A percentile compares a stretch with the other conserved stretches of the same genome.
Conservation (phyloP, 2,797 vertebrate genomes). For the Xiphorhynchus erythropygius region DNA sequence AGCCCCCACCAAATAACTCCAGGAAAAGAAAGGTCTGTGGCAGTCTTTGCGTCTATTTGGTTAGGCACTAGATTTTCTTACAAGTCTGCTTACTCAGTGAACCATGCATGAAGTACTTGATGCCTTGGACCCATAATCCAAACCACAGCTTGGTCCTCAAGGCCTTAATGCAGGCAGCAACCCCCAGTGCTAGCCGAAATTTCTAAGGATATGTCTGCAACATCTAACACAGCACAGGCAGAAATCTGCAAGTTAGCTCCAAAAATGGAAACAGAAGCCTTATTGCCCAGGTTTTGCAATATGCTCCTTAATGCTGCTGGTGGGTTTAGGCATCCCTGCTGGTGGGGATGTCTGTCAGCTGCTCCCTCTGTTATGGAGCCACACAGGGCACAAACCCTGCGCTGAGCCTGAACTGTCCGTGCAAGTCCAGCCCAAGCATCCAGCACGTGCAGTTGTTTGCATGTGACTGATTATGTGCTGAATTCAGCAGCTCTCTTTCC, state of each 20-base stretch:
- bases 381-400: not conserved
- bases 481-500: not conserved
- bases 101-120: not conserved
- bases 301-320: not conserved
- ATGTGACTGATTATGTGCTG: not conserved
- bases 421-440: not conserved
- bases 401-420: not conserved
- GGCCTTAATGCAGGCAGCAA: not conserved
- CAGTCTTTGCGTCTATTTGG: not conserved
- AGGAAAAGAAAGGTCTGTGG: not conserved
- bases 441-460: rapidly evolving
- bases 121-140: not conserved
- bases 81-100: not conserved
- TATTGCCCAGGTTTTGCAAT: not conserved
- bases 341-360: rapidly evolving
- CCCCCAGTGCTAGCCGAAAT: not conserved
- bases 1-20: not conserved
- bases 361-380: not conserved
- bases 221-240: not conserved
- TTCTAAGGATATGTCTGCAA: not conserved
- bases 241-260: not conserved
- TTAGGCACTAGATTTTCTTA: not conserved
- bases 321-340: not conserved
- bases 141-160: not conserved
- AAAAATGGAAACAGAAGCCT: not conserved